Evolutionary conservation across 2,797 vertebrate genomes (phyloP).

Genomic region (Rallus crepitans): DNA sequence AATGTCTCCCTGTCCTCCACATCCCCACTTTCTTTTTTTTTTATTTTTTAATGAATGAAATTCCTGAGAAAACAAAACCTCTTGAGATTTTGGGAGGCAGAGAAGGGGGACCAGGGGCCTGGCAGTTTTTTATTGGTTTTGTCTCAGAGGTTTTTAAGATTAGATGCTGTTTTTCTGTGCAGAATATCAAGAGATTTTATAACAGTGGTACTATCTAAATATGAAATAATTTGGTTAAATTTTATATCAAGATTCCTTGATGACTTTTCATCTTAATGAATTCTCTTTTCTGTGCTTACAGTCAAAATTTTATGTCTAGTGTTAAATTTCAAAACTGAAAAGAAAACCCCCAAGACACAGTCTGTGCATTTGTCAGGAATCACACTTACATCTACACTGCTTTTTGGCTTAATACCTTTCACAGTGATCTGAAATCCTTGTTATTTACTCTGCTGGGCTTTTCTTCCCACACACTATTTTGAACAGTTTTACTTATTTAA

Average conservation of each 20-base stretch:
- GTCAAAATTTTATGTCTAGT: neutral
- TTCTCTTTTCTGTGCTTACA: neutral
- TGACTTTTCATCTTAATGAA: neutral
- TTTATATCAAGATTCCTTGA: neutral
- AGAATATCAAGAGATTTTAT: neutral
- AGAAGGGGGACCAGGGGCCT: rapidly evolving
- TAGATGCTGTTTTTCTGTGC: neutral
- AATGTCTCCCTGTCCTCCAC: too few species aligned
- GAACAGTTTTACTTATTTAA: neutral
- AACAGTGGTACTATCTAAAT: neutral
- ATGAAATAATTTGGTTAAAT: constrained; percentile 5
- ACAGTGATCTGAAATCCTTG: neutral
- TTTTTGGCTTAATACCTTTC: neutral
- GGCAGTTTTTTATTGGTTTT: neutral
- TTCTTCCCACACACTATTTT: neutral
- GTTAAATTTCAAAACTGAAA: neutral
- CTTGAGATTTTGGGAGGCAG: neutral
- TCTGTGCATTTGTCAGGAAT: neutral
- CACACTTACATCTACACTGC: neutral
- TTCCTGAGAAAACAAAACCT: neutral
- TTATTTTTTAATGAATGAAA: neutral
- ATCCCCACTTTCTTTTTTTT: neutral
- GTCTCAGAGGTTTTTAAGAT: neutral
- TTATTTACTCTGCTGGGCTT: neutral
- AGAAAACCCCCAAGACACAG: neutral